Base-by-base conservation (phyloP, 2,888 invertebrate genomes). In the Lampropteryx suffumata region DNA sequence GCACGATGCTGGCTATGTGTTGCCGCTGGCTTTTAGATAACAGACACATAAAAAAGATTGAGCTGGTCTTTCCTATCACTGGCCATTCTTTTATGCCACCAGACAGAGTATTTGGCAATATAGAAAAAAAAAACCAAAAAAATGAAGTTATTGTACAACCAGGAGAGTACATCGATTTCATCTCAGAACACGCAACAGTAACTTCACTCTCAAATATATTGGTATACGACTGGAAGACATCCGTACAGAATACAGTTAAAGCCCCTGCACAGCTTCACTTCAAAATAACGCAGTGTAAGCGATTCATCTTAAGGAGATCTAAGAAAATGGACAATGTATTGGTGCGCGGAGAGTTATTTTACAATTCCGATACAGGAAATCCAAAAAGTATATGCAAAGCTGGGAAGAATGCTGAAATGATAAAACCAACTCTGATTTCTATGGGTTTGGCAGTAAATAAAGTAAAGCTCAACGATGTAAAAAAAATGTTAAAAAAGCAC, bases 21-120 rank as follows among this genome's bases (percentile, higher is more conserved):
- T 45, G 44, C 42, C 51, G 49, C 28, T 57, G 54, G 41, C 24
- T 41, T 4, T 12, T 29, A n/a, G 13, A 11, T 34, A 28, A 33
- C 10, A 33, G 14, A 9, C 21, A 45, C 10, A 28, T 59, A 9
- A 51, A 59, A 54, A 48, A 40, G 28, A 21, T 62, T 32, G 55
- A 62, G 52, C 13, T 61, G 9, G 46, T 58, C 21, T 58, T 58
- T 49, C 61, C 57, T 27, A 52, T 61, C 9, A 47, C 54, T 13
- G 61, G 57, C 13, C 54, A 58, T 46, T 61, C 57, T 6, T 58
- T 58, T 36, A 50, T 58, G 46, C 61, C 52, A 30, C 44, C 57
- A 17, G 57, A 57, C 27, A 37, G 56, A 8, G 45, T 61, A 8
- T 57, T 61, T 30, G 57, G 42, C n/a, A 29, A 36, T 1, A 52